Evolutionary conservation across 2,113 vertebrate species (phyloP).

Genomic region (Pogonocichla stellata): DNA sequence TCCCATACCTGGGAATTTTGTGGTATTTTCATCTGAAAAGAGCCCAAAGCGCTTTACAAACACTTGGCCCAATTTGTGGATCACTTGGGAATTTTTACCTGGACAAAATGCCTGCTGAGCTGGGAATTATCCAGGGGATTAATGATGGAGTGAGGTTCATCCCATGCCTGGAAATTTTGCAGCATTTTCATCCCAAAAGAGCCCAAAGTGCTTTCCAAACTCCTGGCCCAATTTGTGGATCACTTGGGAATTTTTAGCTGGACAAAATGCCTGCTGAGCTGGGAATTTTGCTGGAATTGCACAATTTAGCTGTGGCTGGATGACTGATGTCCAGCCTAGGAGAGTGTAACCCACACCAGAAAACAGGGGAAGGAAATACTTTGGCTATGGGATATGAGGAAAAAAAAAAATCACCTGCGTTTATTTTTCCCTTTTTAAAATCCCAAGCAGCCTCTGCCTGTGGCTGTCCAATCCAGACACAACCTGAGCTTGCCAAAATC

Average conservation of each 20-base stretch:
- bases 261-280: not conserved
- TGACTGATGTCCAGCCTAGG: not conserved
- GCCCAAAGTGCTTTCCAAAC: constrained; percentile 16
- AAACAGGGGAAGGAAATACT: not conserved
- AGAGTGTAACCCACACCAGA: not conserved
- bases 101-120: not conserved
- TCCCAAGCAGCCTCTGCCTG: not conserved
- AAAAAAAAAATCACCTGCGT: not conserved
- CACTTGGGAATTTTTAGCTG: not conserved
- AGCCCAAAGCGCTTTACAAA: constrained; percentile 20
- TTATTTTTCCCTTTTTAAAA: not conserved
- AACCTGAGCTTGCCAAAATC: not conserved
- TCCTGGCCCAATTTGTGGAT: not conserved
- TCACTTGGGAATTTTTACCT: not conserved
- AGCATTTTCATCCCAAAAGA: not conserved
- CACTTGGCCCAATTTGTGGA: not conserved
- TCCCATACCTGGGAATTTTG: not conserved
- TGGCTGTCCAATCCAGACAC: not conserved
- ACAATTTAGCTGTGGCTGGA: not conserved
- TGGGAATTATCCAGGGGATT: not conserved
- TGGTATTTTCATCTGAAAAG: not conserved
- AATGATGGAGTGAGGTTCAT: not conserved
- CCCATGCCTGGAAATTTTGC: not conserved
- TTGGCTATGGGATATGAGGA: not conserved
- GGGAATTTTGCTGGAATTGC: not conserved